Percentiles rank a stretch among this genome's conserved stretches.
phyloP scores from a whole-genome alignment of 2,888 invertebrate genomes.

The Cryptocephalus moraei region DNA sequence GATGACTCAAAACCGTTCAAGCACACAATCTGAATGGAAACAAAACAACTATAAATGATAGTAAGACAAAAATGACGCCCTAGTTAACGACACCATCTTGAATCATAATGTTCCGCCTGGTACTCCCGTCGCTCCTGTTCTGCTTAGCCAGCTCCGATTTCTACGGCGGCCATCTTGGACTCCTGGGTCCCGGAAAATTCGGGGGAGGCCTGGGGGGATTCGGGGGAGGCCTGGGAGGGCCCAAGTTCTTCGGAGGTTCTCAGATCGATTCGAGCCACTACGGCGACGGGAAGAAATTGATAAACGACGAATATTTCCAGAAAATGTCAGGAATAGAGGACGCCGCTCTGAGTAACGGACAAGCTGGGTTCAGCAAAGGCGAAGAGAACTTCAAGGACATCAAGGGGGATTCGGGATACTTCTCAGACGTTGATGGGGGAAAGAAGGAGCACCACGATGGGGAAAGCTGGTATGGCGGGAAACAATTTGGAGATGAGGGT shows the following conservation, averaged over 20 bases:
- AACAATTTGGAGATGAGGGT: slow-evolving; percentile 41
- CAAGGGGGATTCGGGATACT: slow-evolving; percentile 42
- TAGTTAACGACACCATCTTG: too few species aligned
- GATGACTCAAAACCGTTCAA: too few species aligned
- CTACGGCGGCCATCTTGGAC: slow-evolving; percentile 12
- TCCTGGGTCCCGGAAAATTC: slow-evolving; percentile 14
- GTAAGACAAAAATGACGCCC: too few species aligned
- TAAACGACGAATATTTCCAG: slow-evolving; percentile 42
- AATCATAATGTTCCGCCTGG: too few species aligned
- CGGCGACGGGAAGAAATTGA: slow-evolving; percentile 46
- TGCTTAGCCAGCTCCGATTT: slow-evolving; percentile 29
- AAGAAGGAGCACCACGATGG: slow-evolving; percentile 50
- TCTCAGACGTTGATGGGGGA: slow-evolving; percentile 46
- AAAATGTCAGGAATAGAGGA: slow-evolving; percentile 46
- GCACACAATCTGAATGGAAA: too few species aligned
- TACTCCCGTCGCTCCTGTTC: too few species aligned
- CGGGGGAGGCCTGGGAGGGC: slow-evolving; percentile 11
- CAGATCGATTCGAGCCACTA: slow-evolving; percentile 47
- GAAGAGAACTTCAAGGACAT: slow-evolving; percentile 36
- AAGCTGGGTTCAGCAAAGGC: slow-evolving; percentile 39
- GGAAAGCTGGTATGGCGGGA: slow-evolving; percentile 47
- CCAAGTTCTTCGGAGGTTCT: slow-evolving; percentile 20
- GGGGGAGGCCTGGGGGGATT: slow-evolving; percentile 1
- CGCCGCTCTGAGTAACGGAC: slow-evolving; percentile 45
- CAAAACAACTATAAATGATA: too few species aligned